These are phyloP conservation scores for Aspiorhynchus laticeps DNA, from an alignment of 2,113 vertebrate genomes.

Conservation along the genomic window DNA sequence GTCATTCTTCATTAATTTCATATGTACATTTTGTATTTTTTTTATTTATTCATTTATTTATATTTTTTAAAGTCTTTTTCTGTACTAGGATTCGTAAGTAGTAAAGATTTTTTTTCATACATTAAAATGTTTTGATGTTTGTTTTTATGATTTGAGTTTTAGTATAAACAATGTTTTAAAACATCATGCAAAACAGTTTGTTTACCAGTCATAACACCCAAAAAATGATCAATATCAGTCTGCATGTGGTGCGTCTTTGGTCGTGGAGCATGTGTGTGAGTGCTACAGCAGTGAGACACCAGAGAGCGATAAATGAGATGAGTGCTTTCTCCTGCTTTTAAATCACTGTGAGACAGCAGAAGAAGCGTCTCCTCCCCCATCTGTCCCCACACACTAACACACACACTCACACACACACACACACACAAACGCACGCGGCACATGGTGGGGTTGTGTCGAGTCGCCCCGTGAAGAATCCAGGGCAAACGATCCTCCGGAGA, in stretches of 20 bases:
- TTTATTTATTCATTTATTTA: too few species aligned
- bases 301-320: conserved; percentile 25
- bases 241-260: not conserved
- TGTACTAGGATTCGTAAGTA: not conserved
- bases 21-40: too few species aligned
- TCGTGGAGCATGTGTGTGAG: not conserved
- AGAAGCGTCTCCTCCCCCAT: conserved; percentile 68
- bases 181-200: not conserved
- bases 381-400: conserved; percentile 67
- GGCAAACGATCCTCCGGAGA: conserved; percentile 4
- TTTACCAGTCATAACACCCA: not conserved
- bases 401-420: conserved; percentile 35
- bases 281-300: not conserved
- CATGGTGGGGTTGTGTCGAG: not conserved
- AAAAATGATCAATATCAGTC: not conserved
- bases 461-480: conserved; percentile 10
- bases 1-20: too few species aligned
- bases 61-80: too few species aligned
- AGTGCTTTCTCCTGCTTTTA: conserved; percentile 64
- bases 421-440: conserved; percentile 11
- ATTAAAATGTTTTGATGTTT: not conserved
- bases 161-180: not conserved
- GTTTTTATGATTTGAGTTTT: not conserved
- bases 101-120: not conserved
- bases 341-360: conserved; percentile 60